These are phyloP conservation scores for Peribatodes rhomboidaria DNA, from an alignment of 2,888 invertebrate genomes.

Conservation along the genomic window DNA sequence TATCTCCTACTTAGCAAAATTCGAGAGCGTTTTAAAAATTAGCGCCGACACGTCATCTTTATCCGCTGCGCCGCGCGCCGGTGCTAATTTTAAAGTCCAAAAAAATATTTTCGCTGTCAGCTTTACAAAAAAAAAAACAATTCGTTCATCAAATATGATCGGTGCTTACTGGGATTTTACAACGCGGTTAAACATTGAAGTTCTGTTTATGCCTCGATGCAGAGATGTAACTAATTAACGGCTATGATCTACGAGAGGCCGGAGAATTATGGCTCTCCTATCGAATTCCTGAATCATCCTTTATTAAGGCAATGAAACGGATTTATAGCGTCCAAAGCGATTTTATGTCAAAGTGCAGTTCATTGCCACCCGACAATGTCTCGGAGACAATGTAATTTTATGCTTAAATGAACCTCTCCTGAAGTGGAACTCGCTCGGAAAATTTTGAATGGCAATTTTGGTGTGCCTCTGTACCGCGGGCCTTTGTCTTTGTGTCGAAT, in stretches of 20 bases:
- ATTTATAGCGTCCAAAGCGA: conserved; percentile 82
- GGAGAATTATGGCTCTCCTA: conserved; percentile 76
- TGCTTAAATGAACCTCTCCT: conserved; percentile 82
- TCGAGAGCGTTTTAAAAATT: conserved; percentile 56
- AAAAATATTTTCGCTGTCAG: conserved; percentile 29
- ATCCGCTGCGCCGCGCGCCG: conserved; percentile 26
- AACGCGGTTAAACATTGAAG: conserved; percentile 27
- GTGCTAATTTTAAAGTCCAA: conserved; percentile 5
- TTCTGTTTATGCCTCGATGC: conserved; percentile 37
- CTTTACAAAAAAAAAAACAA: conserved; percentile 36
- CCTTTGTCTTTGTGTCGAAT: conserved; percentile 79
- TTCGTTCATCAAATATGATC: conserved; percentile 46
- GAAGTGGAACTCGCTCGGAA: conserved; percentile 82
- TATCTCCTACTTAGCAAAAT: background rate
- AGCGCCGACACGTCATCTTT: conserved; percentile 43
- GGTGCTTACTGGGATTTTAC: conserved; percentile 23
- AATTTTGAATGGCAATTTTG: conserved; percentile 83
- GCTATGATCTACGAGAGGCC: conserved; percentile 69
- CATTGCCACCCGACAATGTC: conserved; percentile 84
- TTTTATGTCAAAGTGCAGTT: conserved; percentile 87
- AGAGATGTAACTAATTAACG: conserved; percentile 66
- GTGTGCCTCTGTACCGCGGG: conserved; percentile 68
- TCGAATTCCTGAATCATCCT: conserved; percentile 79
- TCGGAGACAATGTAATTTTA: conserved; percentile 85
- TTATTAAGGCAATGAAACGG: conserved; percentile 85